Evolutionary conservation across 2,113 vertebrate genomes (phyloP).

Genomic region (Forbesichthys agassizii): DNA sequence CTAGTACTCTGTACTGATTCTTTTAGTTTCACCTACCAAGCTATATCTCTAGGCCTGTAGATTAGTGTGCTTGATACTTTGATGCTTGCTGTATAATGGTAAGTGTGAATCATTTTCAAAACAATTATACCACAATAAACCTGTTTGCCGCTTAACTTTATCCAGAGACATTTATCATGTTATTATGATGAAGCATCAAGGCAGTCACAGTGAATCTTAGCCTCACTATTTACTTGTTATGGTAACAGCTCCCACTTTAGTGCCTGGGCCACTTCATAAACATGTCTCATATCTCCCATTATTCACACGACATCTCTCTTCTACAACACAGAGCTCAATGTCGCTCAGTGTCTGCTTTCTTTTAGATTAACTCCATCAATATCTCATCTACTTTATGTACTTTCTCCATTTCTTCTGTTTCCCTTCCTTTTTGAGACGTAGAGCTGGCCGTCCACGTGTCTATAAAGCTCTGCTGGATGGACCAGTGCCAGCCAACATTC

Average conservation of each 20-base stretch:
- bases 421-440: slow-evolving; percentile 10
- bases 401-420: slow-evolving; percentile 8
- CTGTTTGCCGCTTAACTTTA: slow-evolving; percentile 19
- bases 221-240: slow-evolving; percentile 52
- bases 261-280: slow-evolving; percentile 19
- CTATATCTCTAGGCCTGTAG: no score
- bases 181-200: slow-evolving; percentile 27
- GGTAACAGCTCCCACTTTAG: slow-evolving; percentile 38
- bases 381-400: not conserved
- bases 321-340: not conserved
- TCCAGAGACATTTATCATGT: slow-evolving; percentile 33
- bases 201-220: slow-evolving; percentile 31
- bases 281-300: slow-evolving; percentile 22
- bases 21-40: no score
- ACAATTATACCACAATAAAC: not conserved
- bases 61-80: no score
- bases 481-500: slow-evolving; percentile 52
- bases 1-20: no score
- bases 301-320: not conserved
- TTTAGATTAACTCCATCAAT: not conserved
- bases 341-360: not conserved
- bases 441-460: not conserved
- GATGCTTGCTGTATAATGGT: no score
- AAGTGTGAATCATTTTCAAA: not conserved
- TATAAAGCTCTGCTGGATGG: slow-evolving; percentile 31